Evolutionary conservation across 2,113 vertebrate species (phyloP).

Genomic region (Callipepla squamata): DNA sequence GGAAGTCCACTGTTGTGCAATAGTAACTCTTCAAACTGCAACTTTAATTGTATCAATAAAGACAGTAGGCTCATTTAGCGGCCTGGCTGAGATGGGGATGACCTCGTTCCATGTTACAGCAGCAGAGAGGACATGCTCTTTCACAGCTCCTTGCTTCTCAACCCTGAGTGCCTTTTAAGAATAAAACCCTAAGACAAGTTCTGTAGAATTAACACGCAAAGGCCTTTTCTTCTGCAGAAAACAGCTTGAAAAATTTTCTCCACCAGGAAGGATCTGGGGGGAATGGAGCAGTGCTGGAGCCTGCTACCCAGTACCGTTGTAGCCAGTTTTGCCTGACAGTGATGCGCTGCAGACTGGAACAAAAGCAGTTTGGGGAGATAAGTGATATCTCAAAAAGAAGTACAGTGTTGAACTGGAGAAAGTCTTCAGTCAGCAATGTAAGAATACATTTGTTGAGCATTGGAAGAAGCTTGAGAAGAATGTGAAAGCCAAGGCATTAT

Average conservation of each 20-base stretch:
- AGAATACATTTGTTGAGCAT: background rate
- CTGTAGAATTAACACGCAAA: background rate
- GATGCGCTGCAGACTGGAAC: rapidly evolving
- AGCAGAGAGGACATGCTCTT: background rate
- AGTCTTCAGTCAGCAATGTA: background rate
- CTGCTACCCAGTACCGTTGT: background rate
- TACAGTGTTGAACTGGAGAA: background rate
- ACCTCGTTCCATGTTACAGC: rapidly evolving
- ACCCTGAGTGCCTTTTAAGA: background rate
- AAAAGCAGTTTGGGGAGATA: background rate
- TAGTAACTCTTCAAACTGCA: background rate
- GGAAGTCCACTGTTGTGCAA: too few relatives aligned
- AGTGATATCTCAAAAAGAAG: background rate
- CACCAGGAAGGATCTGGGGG: background rate
- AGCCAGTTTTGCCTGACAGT: background rate
- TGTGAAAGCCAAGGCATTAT: background rate
- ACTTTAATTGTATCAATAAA: background rate
- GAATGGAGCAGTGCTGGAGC: background rate
- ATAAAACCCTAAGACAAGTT: background rate
- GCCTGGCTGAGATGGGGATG: background rate
- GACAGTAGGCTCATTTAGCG: background rate
- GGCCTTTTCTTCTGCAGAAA: background rate
- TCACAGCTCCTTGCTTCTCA: background rate
- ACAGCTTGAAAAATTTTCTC: background rate
- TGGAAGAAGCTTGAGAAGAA: background rate